These are phyloP conservation scores for Polydesmus complanatus DNA, from an alignment of 2,888 invertebrate species.

Conservation along the genomic window DNA sequence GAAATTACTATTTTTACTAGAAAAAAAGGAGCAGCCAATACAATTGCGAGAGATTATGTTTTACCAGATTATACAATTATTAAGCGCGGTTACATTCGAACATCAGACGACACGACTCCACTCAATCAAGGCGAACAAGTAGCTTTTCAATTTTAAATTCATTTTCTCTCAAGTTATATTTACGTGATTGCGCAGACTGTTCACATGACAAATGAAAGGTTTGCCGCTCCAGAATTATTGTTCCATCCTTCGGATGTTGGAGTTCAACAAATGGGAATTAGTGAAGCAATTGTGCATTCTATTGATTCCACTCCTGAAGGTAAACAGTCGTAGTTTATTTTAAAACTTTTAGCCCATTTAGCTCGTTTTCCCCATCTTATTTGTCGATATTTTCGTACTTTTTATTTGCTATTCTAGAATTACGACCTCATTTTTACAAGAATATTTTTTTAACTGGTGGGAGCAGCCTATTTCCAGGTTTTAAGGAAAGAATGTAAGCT, in stretches of 20 bases:
- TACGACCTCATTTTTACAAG: constrained; percentile 59
- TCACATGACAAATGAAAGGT: constrained; percentile 80
- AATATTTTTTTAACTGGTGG: constrained; percentile 76
- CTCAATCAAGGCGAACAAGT: constrained; percentile 36
- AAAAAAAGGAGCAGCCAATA: constrained; percentile 36
- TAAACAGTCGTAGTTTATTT: constrained; percentile 3
- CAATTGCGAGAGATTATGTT: constrained; percentile 76
- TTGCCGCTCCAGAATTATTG: constrained; percentile 83
- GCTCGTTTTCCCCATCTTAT: not conserved
- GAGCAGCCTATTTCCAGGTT: constrained; percentile 69
- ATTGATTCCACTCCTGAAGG: constrained; percentile 59
- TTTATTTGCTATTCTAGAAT: constrained; percentile 26
- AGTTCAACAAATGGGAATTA: constrained; percentile 76
- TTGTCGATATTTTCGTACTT: constrained; percentile 20
- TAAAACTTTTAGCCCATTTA: not conserved
- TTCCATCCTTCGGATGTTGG: constrained; percentile 92
- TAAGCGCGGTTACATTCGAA: constrained; percentile 54
- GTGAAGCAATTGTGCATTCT: constrained; percentile 69
- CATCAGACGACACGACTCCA: constrained; percentile 35
- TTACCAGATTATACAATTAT: constrained; percentile 89
- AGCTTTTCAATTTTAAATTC: too few relatives aligned
- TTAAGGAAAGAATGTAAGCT: constrained; percentile 55
- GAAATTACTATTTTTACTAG: constrained; percentile 22
- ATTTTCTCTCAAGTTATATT: not conserved
- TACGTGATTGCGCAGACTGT: constrained; percentile 50